Percentiles rank a stretch among this genome's conserved stretches.
Evolutionary conservation across 2,888 invertebrate species (phyloP).

Genomic region (Leptopterna dolabrata): DNA sequence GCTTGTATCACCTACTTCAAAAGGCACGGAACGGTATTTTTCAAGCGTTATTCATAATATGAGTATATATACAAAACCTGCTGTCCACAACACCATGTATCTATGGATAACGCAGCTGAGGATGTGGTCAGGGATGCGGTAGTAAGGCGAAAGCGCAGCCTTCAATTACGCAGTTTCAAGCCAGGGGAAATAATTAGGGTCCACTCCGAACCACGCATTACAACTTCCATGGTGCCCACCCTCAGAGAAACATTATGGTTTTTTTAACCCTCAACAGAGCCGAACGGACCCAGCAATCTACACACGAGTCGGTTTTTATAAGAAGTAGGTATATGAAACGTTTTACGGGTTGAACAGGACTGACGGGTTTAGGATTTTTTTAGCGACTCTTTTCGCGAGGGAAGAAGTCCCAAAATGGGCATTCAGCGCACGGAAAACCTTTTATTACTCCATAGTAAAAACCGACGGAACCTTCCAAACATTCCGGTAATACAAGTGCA

Average conservation of each 20-base stretch:
- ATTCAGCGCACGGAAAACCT: neutral
- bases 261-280: neutral
- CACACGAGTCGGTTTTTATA: neutral
- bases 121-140: slow-evolving; percentile 10
- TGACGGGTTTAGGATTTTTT: neutral
- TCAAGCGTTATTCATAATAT: too few relatives aligned
- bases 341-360: neutral
- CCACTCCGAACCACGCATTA: slow-evolving; percentile 1
- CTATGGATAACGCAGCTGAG: neutral
- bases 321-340: neutral
- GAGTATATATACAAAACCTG: too few relatives aligned
- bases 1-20: neutral
- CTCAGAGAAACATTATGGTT: neutral
- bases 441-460: neutral
- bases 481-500: neutral
- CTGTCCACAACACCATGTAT: too few relatives aligned
- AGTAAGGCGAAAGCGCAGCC: slow-evolving; percentile 13
- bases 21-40: neutral
- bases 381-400: neutral
- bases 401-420: neutral
- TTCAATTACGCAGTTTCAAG: slow-evolving; percentile 17
- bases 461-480: neutral
- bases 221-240: neutral
- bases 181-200: slow-evolving; percentile 16
- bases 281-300: neutral